These are phyloP conservation scores for Erebia epiphron DNA, from an alignment of 2,888 invertebrate species.

Conservation along the genomic window DNA sequence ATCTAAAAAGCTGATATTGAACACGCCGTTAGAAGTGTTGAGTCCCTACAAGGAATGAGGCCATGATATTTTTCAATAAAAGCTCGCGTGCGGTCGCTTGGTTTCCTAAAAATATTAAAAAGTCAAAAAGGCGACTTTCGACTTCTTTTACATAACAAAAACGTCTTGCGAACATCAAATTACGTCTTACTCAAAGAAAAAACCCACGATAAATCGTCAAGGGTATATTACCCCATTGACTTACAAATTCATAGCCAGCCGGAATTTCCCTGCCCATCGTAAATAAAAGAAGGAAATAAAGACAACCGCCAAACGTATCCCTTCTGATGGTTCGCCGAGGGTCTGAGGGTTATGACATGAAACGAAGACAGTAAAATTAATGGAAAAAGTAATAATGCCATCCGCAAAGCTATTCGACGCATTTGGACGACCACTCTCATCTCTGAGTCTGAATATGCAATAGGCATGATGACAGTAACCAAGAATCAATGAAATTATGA, in stretches of 20 bases:
- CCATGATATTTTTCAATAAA: too few species aligned
- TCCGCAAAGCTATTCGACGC: constrained; percentile 2
- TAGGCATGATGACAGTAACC: too few species aligned
- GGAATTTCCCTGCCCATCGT: neutral
- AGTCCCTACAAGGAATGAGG: too few species aligned
- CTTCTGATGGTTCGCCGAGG: constrained; percentile 5
- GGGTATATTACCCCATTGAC: constrained; percentile 3
- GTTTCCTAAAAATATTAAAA: too few species aligned
- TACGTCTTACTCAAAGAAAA: neutral
- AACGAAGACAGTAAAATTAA: constrained; percentile 18
- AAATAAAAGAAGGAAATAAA: constrained; percentile 20
- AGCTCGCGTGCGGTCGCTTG: too few species aligned
- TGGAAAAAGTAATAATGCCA: constrained; percentile 11
- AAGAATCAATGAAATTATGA: too few species aligned
- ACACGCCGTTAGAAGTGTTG: too few species aligned
- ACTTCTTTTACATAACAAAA: constrained; percentile 1
- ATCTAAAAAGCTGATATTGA: too few species aligned
- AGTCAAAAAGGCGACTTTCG: too few species aligned
- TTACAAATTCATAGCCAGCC: constrained; percentile 18
- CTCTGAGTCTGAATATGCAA: too few species aligned
- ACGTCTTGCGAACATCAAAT: constrained; percentile 1
- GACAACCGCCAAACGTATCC: constrained; percentile 6
- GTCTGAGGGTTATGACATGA: constrained; percentile 5
- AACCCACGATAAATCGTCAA: neutral
- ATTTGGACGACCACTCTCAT: neutral